These are phyloP conservation scores for Gymnobelideus leadbeateri DNA, from an alignment of 2,113 vertebrate genomes.

Conservation along the genomic window DNA sequence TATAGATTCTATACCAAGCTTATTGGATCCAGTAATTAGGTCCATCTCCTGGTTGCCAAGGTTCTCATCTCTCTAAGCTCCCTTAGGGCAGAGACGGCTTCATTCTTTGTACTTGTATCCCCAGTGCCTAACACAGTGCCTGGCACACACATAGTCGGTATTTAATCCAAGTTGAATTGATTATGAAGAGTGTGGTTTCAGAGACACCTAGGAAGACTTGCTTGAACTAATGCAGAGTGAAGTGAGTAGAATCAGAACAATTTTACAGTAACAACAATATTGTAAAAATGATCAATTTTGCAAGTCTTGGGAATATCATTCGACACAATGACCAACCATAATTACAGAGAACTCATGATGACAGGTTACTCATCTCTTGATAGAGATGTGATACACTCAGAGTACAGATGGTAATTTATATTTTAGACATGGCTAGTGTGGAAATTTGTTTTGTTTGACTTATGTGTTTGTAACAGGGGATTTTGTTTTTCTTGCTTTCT, in stretches of 20 bases:
- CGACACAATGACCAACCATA: too few relatives aligned
- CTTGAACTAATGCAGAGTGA: too few relatives aligned
- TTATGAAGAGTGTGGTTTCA: too few relatives aligned
- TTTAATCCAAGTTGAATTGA: not conserved
- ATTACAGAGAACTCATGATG: too few relatives aligned
- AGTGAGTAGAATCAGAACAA: too few relatives aligned
- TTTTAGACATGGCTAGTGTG: not conserved
- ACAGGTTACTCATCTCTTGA: too few relatives aligned
- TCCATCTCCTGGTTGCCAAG: not conserved
- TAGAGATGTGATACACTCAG: not conserved
- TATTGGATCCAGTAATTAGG: not conserved
- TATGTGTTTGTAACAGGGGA: not conserved
- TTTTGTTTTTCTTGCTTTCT: not conserved
- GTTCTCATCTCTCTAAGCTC: not conserved
- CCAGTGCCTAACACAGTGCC: not conserved
- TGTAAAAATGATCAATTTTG: too few relatives aligned
- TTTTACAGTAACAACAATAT: too few relatives aligned
- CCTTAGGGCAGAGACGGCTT: not conserved
- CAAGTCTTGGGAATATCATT: too few relatives aligned
- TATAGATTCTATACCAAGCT: not conserved
- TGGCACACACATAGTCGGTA: not conserved
- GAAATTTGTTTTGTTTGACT: not conserved
- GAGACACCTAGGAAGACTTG: too few relatives aligned
- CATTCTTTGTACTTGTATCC: not conserved
- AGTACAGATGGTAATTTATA: not conserved